Evolutionary conservation across 2,113 vertebrate species (phyloP), one percentile per base, ranked within the genome.

Genomic region (Benitochromis conjunctus): DNA sequence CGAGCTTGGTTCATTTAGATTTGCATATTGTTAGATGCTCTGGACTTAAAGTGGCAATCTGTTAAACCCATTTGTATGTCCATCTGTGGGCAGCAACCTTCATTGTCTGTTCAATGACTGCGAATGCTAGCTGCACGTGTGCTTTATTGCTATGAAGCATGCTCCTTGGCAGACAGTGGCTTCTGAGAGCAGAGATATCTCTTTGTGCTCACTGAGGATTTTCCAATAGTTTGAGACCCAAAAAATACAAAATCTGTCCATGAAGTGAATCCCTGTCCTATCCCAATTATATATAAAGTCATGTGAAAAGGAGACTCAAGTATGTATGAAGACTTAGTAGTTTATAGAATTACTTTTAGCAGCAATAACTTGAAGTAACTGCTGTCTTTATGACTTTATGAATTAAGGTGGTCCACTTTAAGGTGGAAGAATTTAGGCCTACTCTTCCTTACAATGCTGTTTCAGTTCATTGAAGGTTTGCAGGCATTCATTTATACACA

Each of bases 41-140:
- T 76, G 77, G 54, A 79, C 24, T 83, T 82, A 83, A 86, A 85
- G 69, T 48, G 26, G 34, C 89, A 88, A 85, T 93, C 86, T 88
- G 86, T 57, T 62, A 9, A 31, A 56, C 36, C 54, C 69, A 86
- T 88, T 89, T 88, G 83, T 38, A 29, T 14, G 21, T 84, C 78
- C 88, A 90, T 93, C 87, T 89, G 79, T 54, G 83, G 43, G 53
- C 43, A 78, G 80, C 60, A n/a, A 85, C 77, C 74, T 62, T 29
- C 53, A 85, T 82, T 74, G 51, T 83, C 69, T 78, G 77, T 55
- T 88, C 83, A 79, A 64, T 86, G 69, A 83, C 80, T 36, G 87
- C 34, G 79, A 84, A 86, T 71, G 48, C 77, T 53, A 83, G 83
- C 53, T 26, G 41, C 81, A 78, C 53, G 31, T 31, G 55, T 79